phyloP scores from a whole-genome alignment of 2,113 vertebrate species.

The Lepisosteus oculatus region DNA sequence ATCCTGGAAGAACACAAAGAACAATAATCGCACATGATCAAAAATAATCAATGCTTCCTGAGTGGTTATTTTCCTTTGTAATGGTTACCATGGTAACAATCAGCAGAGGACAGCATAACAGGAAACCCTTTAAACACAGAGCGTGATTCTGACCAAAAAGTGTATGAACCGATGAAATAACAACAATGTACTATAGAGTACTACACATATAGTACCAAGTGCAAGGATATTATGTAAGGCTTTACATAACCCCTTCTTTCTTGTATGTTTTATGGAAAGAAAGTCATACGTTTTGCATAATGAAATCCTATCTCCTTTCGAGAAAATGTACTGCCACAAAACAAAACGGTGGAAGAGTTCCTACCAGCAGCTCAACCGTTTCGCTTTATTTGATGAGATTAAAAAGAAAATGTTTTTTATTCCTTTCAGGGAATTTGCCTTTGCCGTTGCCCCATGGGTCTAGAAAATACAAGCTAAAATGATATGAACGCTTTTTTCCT shows the following conservation, averaged over 20 bases:
- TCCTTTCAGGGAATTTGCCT: not conserved
- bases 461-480: not conserved
- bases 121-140: constrained; percentile 43
- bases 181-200: constrained; percentile 26
- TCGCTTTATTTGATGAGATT: not conserved
- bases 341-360: too few relatives aligned
- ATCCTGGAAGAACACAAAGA: constrained; percentile 1
- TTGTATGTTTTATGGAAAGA: not conserved
- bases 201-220: constrained; percentile 27
- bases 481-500: too few relatives aligned
- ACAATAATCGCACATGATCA: too few relatives aligned
- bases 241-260: not conserved
- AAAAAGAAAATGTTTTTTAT: not conserved
- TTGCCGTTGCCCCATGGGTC: not conserved
- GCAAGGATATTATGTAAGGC: not conserved
- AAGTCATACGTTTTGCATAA: constrained; percentile 7
- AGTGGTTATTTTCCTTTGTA: not conserved
- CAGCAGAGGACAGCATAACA: constrained; percentile 39
- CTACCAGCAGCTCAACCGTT: not conserved
- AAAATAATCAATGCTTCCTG: constrained; percentile 8
- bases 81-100: constrained; percentile 45
- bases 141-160: constrained; percentile 35
- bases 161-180: constrained; percentile 36
- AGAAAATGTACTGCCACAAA: too few relatives aligned
- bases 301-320: not conserved